These are phyloP conservation scores for Gopherus evgoodei DNA, from an alignment of 2,113 vertebrate species.

Conservation along the genomic window DNA sequence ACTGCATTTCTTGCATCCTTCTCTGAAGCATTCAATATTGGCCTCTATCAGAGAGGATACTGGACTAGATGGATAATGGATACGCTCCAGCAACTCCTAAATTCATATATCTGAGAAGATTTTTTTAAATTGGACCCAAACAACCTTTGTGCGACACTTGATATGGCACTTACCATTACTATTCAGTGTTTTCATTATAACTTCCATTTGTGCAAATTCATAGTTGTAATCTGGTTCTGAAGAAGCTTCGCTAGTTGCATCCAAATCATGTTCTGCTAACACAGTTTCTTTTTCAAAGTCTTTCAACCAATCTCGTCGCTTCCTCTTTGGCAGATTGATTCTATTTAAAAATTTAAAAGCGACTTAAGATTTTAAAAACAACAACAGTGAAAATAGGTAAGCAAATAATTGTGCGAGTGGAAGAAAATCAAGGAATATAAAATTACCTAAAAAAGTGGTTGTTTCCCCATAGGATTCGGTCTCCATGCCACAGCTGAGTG, in stretches of 20 bases:
- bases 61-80: background rate
- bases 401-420: background rate
- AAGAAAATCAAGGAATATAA: background rate
- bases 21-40: background rate
- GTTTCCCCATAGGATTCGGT: slow-evolving; percentile 98
- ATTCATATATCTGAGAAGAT: background rate
- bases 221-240: slow-evolving; percentile 98
- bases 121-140: background rate
- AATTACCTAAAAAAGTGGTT: slow-evolving; percentile 98
- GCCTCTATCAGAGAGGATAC: background rate
- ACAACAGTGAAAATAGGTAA: rapidly evolving
- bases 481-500: slow-evolving; percentile 95
- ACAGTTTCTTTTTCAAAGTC: slow-evolving; percentile 90
- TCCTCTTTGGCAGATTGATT: slow-evolving; percentile 95
- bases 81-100: background rate
- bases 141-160: background rate
- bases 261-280: slow-evolving; percentile 88
- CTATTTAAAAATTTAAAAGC: slow-evolving; percentile 73
- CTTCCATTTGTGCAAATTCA: slow-evolving; percentile 99
- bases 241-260: slow-evolving; percentile 97
- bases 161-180: slow-evolving; percentile 87
- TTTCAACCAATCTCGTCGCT: slow-evolving; percentile 93
- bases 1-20: background rate
- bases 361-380: background rate
- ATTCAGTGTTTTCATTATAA: slow-evolving; percentile 98